These are phyloP conservation scores for Auanema freiburgensis DNA, from an alignment of 2,888 invertebrate genomes.

Conservation along the genomic window DNA sequence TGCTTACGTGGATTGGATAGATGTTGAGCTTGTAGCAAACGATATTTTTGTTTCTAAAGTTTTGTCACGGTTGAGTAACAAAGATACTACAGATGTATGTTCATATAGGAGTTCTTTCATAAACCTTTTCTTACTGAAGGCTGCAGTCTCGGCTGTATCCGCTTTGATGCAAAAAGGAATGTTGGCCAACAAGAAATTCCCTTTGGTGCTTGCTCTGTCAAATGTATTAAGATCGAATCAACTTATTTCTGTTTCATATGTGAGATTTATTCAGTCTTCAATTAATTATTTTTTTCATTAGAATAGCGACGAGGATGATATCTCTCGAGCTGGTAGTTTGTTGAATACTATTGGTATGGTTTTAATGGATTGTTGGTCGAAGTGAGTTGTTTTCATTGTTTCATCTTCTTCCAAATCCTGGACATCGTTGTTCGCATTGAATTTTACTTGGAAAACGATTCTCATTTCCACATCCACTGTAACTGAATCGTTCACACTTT, in stretches of 20 bases:
- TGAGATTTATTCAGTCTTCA: conserved; percentile 12
- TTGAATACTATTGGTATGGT: conserved; percentile 39
- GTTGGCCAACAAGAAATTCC: conserved; percentile 70
- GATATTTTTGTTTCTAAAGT: conserved; percentile 69
- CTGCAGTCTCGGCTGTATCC: conserved; percentile 69
- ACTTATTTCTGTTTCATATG: conserved; percentile 32
- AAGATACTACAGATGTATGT: conserved; percentile 36
- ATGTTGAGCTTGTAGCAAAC: conserved; percentile 71
- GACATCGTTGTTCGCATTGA: conserved; percentile 41
- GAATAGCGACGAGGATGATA: conserved; percentile 40
- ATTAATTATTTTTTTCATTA: conserved; percentile 17
- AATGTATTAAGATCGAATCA: conserved; percentile 30
- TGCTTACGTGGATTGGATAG: conserved; percentile 71
- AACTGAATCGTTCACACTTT: conserved; percentile 46
- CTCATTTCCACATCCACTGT: conserved; percentile 46
- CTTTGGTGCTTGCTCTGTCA: conserved; percentile 62
- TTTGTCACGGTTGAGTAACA: conserved; percentile 53
- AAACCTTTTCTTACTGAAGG: conserved; percentile 21
- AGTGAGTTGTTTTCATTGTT: conserved; percentile 31
- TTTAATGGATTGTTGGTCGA: conserved; percentile 36
- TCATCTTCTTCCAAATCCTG: conserved; percentile 5
- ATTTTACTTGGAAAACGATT: conserved; percentile 42
- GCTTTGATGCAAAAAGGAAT: conserved; percentile 71
- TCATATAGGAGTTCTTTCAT: not conserved
- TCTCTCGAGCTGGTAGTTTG: conserved; percentile 34